Evolutionary conservation across 1,140 invertebrate species (phyloP).

Genomic region (Pectinophora gossypiella): DNA sequence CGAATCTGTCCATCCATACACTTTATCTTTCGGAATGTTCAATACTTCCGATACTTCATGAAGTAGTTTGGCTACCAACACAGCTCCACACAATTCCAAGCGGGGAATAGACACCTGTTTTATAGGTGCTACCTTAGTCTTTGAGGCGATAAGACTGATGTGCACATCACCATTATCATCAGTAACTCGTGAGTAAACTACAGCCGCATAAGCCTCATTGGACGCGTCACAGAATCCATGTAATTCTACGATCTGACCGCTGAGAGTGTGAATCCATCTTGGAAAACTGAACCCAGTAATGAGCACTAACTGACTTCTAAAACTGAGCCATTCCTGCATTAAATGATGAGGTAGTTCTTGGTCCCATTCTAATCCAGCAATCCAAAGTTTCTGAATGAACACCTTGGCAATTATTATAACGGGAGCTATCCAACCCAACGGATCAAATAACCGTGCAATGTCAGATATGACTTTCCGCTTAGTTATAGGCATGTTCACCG

Average conservation of each 20-base stretch:
- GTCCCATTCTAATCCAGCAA: neutral
- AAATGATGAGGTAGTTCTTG: neutral
- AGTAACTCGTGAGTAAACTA: neutral
- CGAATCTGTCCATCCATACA: slow-evolving; percentile 44
- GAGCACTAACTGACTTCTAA: neutral
- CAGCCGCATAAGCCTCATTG: no score
- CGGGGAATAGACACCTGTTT: slow-evolving; percentile 3
- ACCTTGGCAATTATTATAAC: no score
- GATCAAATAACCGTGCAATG: no score
- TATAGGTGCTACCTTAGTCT: slow-evolving; percentile 18
- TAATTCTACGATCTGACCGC: neutral
- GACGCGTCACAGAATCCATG: no score
- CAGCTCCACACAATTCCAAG: slow-evolving; percentile 32
- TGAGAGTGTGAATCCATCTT: neutral
- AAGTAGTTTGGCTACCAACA: slow-evolving; percentile 16
- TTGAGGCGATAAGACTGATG: neutral
- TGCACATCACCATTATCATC: neutral
- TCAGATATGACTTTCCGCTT: neutral
- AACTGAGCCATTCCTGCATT: neutral
- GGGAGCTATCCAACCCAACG: no score
- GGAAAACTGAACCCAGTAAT: neutral
- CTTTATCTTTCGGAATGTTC: slow-evolving; percentile 16
- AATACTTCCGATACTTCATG: slow-evolving; percentile 12
- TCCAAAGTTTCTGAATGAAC: no score
- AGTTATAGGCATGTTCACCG: neutral